Evolutionary conservation across 2,113 vertebrate species (phyloP), one percentile per base, ranked within the genome.

Genomic region (Danionella cerebrum): DNA sequence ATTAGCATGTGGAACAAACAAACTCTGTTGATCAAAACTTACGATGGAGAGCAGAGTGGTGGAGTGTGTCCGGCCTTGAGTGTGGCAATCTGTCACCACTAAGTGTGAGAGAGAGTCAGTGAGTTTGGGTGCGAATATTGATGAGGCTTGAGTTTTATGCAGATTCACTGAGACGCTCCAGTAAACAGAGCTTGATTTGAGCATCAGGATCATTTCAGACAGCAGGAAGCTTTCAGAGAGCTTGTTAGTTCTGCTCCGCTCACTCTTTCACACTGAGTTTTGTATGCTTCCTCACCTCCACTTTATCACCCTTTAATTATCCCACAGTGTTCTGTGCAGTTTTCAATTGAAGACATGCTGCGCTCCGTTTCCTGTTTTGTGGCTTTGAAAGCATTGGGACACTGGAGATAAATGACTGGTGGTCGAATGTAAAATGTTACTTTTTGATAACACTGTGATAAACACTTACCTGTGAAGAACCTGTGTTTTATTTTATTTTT

Each of bases 111-210:
- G 18, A 31, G 27, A 62, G 6, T 16, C 36, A 42, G 73, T 75
- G 62, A 75, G 58, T 74, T 59, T 80, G 79, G n/a, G n/a, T n/a
- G n/a, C 9, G 29, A 85, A 86, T 86, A 84, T 78, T 79, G 73
- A 88, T 87, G 80, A 84, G 76, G 41, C 65, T 74, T 39, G 71
- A 24, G 72, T 72, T 63, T 77, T 63, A 79, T 70, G 73, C 74
- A 72, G 57, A 72, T 78, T 76, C 18, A 31, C 11, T 67, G 51
- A 48, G 36, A 35, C 29, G 69, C 47, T 67, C 70, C 76, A 76
- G 81, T 80, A 84, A 84, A 77, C 75, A 78, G 77, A 54, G 80
- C 78, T 78, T 80, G 74, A 84, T 84, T 76, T 80, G 65, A 60
- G 68, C 60, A 65, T 82, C 82, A 74, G 72, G 44, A 80, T 79